phyloP scores from a whole-genome alignment of 2,113 vertebrate species.

The Thermophis baileyi region DNA sequence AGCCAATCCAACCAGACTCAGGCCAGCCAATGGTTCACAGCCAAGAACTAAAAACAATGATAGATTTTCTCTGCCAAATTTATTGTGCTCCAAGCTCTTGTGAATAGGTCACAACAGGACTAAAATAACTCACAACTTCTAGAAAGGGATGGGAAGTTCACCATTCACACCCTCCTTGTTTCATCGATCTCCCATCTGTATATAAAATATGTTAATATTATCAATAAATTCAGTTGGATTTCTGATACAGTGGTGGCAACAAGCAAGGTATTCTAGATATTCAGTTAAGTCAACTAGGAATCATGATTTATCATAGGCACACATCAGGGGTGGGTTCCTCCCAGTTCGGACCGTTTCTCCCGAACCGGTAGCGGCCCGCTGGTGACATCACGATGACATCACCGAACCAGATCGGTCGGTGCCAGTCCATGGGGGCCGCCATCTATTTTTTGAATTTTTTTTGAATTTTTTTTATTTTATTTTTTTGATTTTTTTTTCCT shows the following conservation, averaged over 20 bases:
- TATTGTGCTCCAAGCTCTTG: not conserved
- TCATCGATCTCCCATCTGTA: not conserved
- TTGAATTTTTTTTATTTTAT: too few species aligned
- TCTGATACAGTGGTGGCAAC: not conserved
- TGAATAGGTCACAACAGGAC: not conserved
- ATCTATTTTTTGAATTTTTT: too few species aligned
- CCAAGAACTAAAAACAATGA: not conserved
- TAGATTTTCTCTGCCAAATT: not conserved
- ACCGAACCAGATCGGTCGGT: too few species aligned
- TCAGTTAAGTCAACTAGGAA: not conserved
- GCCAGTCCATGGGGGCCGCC: too few species aligned
- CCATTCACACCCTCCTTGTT: not conserved
- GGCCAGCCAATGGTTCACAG: not conserved
- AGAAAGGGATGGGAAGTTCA: not conserved
- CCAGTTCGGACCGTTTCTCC: too few species aligned
- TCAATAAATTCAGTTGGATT: not conserved
- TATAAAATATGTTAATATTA: not conserved
- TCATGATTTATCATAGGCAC: not conserved
- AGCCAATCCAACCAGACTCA: not conserved
- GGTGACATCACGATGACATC: too few species aligned
- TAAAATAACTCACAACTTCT: not conserved
- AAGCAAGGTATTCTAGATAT: not conserved
- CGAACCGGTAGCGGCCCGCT: too few species aligned
- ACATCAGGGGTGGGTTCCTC: too few species aligned
- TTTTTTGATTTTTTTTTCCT: too few species aligned